Percentiles rank a stretch among this genome's conserved stretches.
Conservation (phyloP, 2,888 invertebrate species). For the Anagyrus pseudococci region DNA sequence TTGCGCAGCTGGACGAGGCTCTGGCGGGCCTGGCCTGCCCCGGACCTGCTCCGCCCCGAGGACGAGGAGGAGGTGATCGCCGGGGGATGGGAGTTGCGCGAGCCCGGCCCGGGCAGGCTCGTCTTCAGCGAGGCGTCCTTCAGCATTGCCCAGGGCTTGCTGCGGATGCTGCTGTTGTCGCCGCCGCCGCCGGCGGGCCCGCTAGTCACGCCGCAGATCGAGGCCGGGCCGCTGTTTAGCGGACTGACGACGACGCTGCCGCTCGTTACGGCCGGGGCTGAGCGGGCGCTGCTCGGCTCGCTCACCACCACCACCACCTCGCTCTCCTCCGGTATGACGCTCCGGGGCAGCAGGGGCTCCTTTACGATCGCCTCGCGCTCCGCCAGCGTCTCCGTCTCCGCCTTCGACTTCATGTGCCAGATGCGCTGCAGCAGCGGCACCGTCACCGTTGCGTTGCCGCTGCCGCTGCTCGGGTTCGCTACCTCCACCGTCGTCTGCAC, state of each 20-base stretch:
- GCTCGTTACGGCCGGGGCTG: too few species aligned
- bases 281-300: conserved; percentile 38
- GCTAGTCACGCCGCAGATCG: too few species aligned
- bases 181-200: too few species aligned
- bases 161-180: conserved; percentile 58
- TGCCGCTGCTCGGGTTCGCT: conserved; percentile 41
- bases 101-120: background rate
- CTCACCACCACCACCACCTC: conserved; percentile 30
- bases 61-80: background rate
- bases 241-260: too few species aligned
- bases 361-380: conserved; percentile 65
- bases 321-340: conserved; percentile 43
- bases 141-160: conserved; percentile 78
- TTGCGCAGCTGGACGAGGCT: conserved; percentile 49
- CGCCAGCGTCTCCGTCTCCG: conserved; percentile 34
- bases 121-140: conserved; percentile 70
- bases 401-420: conserved; percentile 79
- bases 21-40: conserved; percentile 46
- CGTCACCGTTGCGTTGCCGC: conserved; percentile 42
- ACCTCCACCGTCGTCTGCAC: conserved; percentile 41
- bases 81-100: conserved; percentile 3
- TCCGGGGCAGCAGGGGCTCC: conserved; percentile 50
- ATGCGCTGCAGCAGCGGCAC: conserved; percentile 78
- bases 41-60: background rate
- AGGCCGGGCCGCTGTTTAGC: too few species aligned